A percentile compares a stretch with the other conserved stretches of the same genome.
Evolutionary conservation across 1,140 invertebrate species (phyloP).

Genomic region (Eubasilissa regina): DNA sequence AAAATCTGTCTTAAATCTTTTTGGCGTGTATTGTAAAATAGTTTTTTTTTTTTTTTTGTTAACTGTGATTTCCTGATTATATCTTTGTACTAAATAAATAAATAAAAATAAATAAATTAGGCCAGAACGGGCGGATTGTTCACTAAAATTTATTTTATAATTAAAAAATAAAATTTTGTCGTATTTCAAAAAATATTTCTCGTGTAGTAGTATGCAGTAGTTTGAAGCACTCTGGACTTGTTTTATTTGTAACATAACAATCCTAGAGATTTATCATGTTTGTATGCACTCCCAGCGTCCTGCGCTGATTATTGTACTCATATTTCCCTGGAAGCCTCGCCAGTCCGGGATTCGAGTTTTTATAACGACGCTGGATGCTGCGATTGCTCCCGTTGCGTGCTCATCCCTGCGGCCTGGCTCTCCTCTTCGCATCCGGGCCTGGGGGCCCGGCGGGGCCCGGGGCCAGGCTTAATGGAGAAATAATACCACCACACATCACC

Average conservation of each 20-base stretch:
- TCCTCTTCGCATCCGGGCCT: neutral
- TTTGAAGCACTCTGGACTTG: too few species aligned
- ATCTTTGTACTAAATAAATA: too few species aligned
- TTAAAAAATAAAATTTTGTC: too few species aligned
- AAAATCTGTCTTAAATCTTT: too few species aligned
- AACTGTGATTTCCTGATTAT: too few species aligned
- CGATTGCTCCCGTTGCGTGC: slow-evolving; percentile 22
- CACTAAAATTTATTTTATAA: too few species aligned
- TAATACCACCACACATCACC: slow-evolving; percentile 10
- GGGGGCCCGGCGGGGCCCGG: neutral
- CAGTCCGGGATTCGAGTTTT: neutral
- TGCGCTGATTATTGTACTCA: neutral
- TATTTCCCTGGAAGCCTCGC: neutral
- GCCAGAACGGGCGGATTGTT: too few species aligned
- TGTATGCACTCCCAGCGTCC: neutral
- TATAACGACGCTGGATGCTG: slow-evolving; percentile 4
- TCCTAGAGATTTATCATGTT: neutral
- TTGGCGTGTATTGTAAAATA: too few species aligned
- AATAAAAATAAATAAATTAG: too few species aligned
- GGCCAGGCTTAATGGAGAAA: slow-evolving; percentile 5
- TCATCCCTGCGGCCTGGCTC: neutral
- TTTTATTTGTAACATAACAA: neutral
- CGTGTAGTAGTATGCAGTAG: too few species aligned
- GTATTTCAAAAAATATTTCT: too few species aligned
- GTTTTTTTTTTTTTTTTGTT: too few species aligned